Percentiles rank a stretch among this genome's conserved stretches.
Conservation (phyloP, 2,888 invertebrate genomes). For the Drosophila fulvimacula region DNA sequence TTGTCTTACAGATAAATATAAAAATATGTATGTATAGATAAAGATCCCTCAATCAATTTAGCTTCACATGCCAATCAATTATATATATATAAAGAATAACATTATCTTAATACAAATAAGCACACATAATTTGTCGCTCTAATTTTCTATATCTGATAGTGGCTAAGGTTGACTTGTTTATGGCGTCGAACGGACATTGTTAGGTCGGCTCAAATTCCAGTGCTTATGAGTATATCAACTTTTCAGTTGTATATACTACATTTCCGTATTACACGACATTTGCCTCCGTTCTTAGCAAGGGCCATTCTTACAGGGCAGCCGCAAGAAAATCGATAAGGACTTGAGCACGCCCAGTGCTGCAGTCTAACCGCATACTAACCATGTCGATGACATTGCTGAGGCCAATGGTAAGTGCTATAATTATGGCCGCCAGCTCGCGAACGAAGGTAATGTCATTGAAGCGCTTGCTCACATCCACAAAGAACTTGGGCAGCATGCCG, state of each 20-base stretch:
- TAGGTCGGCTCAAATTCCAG: neutral
- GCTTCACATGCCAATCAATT: neutral
- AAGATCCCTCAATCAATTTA: neutral
- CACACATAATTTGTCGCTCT: neutral
- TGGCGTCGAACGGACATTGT: neutral
- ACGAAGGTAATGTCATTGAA: conserved; percentile 87
- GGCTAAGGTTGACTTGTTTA: neutral
- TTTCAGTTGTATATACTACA: neutral
- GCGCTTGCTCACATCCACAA: conserved; percentile 86
- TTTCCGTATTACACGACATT: neutral
- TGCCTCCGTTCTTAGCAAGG: neutral
- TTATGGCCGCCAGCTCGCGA: conserved; percentile 86
- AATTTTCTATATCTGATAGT: neutral
- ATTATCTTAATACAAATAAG: neutral
- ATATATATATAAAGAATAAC: too few relatives aligned
- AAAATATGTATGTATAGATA: neutral
- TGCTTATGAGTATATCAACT: neutral
- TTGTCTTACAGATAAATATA: too few relatives aligned
- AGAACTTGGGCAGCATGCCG: conserved; percentile 84
- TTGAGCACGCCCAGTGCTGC: conserved; percentile 1
- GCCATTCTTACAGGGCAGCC: neutral
- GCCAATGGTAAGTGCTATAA: conserved; percentile 87
- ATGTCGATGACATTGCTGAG: conserved; percentile 87
- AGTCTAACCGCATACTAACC: conserved; percentile 84
- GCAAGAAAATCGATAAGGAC: conserved; percentile 35